phyloP scores from a whole-genome alignment of 1,140 invertebrate genomes.

The Aphidius ervi region DNA sequence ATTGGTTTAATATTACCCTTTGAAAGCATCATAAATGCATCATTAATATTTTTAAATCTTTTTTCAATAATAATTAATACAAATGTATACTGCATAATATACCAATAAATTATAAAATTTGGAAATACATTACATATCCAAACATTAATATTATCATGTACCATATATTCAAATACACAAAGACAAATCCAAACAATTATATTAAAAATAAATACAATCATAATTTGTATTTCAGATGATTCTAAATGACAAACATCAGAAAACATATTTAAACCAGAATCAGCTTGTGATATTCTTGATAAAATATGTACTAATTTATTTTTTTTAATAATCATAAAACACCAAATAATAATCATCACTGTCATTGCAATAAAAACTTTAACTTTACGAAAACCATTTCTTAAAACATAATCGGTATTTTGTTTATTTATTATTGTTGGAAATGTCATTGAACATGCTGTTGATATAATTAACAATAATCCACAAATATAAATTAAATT shows the following conservation, averaged over 20 bases:
- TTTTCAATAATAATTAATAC: not conserved
- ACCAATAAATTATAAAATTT: conserved; percentile 1
- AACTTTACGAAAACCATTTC: too few species aligned
- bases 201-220: not conserved
- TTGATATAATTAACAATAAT: not conserved
- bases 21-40: not conserved
- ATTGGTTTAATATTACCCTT: too few species aligned
- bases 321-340: too few species aligned
- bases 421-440: not conserved
- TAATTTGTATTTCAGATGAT: not conserved
- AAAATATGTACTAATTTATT: too few species aligned
- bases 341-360: too few species aligned
- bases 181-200: not conserved
- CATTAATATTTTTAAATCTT: not conserved
- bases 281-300: not conserved
- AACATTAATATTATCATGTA: not conserved
- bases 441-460: not conserved
- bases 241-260: not conserved
- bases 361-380: too few species aligned
- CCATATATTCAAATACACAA: not conserved
- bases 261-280: not conserved
- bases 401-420: not conserved
- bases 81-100: conserved; percentile 2
- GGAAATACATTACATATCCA: not conserved
- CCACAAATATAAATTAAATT: not conserved